Evolutionary conservation across 2,888 invertebrate genomes (phyloP).

Genomic region (Platerodrilus igneus): DNA sequence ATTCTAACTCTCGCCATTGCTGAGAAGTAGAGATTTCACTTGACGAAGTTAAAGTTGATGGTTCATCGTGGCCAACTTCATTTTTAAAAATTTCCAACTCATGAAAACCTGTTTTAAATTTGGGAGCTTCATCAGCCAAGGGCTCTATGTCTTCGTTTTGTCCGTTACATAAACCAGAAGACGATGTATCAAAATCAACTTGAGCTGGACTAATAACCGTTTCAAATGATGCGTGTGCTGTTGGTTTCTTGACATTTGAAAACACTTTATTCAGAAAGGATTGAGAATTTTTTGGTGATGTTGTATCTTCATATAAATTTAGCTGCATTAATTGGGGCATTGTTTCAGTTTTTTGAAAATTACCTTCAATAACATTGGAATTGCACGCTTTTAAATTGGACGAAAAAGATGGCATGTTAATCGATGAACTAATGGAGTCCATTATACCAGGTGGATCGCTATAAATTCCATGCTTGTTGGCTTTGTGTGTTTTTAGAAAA

Average conservation of each 20-base stretch:
- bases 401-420: constrained; percentile 40
- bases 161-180: constrained; percentile 35
- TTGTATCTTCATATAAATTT: constrained; percentile 61
- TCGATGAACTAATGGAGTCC: constrained; percentile 28
- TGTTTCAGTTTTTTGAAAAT: constrained; percentile 30
- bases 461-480: constrained; percentile 95
- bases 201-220: constrained; percentile 34
- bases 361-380: constrained; percentile 13
- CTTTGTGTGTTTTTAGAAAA: constrained; percentile 95
- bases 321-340: constrained; percentile 31
- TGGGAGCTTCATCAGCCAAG: constrained; percentile 39
- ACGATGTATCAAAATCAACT: constrained; percentile 28
- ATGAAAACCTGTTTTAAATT: constrained; percentile 41
- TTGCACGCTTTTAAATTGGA: constrained; percentile 38
- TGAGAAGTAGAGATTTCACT: constrained; percentile 43
- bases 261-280: constrained; percentile 70
- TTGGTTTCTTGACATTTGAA: constrained; percentile 49
- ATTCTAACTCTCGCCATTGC: constrained; percentile 61
- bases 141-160: constrained; percentile 39
- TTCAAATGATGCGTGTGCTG: constrained; percentile 32
- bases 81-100: constrained; percentile 44
- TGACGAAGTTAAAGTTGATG: constrained; percentile 37
- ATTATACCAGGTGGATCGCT: constrained; percentile 39
- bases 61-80: constrained; percentile 37
- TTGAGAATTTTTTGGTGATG: constrained; percentile 53